Evolutionary conservation across 2,888 invertebrate species (phyloP).

Genomic region (Cyclophora albipunctata): DNA sequence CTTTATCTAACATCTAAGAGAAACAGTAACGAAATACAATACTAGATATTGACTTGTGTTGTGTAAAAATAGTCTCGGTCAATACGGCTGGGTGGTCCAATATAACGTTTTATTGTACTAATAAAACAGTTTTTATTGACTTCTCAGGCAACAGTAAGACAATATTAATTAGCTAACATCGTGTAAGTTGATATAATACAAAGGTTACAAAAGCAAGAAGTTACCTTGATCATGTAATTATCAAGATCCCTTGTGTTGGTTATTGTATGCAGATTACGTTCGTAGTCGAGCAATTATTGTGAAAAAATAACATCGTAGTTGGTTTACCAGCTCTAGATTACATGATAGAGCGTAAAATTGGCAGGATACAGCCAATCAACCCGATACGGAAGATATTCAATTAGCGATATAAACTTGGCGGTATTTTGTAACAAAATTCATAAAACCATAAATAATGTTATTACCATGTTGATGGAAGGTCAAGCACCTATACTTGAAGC

Average conservation of each 20-base stretch:
- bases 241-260: neutral
- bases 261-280: neutral
- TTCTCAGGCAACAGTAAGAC: neutral
- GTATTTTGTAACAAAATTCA: conserved; percentile 24
- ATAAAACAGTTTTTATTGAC: neutral
- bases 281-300: too few relatives aligned
- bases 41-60: too few relatives aligned
- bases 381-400: conserved; percentile 51
- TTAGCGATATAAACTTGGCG: conserved; percentile 42
- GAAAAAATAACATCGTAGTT: conserved; percentile 3
- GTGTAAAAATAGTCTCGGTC: neutral
- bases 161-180: conserved; percentile 9
- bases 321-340: conserved; percentile 19
- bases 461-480: conserved; percentile 1
- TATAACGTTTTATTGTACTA: neutral
- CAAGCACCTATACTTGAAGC: neutral
- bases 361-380: conserved; percentile 55
- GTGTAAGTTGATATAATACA: conserved; percentile 10
- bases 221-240: conserved; percentile 17
- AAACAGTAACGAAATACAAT: too few relatives aligned
- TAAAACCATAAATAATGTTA: conserved; percentile 4
- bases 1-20: too few relatives aligned
- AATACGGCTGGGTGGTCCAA: neutral
- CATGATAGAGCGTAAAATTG: conserved; percentile 36
- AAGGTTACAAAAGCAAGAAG: conserved; percentile 12